phyloP scores from a whole-genome alignment of 2,797 vertebrate genomes.

The Enteromius unitaeniatus region DNA sequence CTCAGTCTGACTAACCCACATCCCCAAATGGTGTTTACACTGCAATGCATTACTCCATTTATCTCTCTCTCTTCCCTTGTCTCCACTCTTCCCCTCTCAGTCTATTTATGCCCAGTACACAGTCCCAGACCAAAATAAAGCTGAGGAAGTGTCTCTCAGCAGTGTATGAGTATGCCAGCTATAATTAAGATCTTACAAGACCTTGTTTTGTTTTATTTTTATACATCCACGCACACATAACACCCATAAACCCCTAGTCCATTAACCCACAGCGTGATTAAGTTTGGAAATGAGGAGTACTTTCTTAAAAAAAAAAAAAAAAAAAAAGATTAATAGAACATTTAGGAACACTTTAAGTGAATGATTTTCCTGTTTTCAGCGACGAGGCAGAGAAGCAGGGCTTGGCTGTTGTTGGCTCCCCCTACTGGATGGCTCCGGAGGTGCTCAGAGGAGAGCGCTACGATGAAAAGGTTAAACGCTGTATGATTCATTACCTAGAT shows the following conservation, averaged over 20 bases:
- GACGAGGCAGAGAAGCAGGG: conserved; percentile 84
- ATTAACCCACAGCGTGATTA: too few relatives aligned
- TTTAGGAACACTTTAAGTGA: neutral
- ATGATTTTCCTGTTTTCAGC: conserved; percentile 67
- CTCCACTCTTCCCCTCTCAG: neutral
- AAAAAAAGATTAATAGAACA: neutral
- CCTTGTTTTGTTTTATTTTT: neutral
- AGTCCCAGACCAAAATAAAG: conserved; percentile 66
- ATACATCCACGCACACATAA: neutral
- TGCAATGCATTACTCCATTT: conserved; percentile 36
- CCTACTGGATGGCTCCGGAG: conserved; percentile 98
- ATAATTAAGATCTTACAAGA: conserved; percentile 7
- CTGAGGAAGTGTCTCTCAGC: conserved; percentile 69
- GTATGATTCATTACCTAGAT: neutral
- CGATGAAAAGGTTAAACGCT: conserved; percentile 87
- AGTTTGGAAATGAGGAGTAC: neutral
- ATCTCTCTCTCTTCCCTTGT: neutral
- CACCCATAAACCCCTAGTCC: too few relatives aligned
- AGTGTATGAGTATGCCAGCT: conserved; percentile 29
- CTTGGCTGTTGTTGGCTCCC: conserved; percentile 91
- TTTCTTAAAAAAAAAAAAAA: too few relatives aligned
- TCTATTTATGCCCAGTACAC: conserved; percentile 18
- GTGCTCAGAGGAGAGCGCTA: conserved; percentile 91
- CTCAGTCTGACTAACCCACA: conserved; percentile 45
- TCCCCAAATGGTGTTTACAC: conserved; percentile 59